These are phyloP conservation scores for Spheniscus humboldti DNA, from an alignment of 2,797 vertebrate genomes.

Conservation along the genomic window DNA sequence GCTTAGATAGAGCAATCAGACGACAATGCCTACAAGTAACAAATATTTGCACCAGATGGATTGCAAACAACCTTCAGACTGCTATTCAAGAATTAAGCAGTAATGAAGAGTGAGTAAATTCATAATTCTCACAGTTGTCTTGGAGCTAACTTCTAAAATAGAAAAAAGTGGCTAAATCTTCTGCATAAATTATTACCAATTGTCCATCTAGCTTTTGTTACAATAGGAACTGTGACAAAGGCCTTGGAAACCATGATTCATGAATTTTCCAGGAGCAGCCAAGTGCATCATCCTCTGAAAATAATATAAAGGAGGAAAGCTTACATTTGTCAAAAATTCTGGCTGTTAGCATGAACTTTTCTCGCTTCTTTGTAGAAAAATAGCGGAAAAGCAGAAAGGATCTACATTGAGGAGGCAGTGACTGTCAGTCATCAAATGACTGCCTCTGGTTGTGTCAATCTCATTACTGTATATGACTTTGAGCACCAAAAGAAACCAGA, in stretches of 20 bases:
- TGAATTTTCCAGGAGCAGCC: slow-evolving; percentile 47
- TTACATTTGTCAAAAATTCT: slow-evolving; percentile 5
- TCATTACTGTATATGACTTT: background rate
- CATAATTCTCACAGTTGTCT: background rate
- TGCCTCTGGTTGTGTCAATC: background rate
- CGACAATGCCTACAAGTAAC: background rate
- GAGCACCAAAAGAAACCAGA: background rate
- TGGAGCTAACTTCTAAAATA: background rate
- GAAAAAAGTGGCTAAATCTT: background rate
- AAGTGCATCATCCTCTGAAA: slow-evolving; percentile 51
- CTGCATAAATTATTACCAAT: slow-evolving; percentile 8
- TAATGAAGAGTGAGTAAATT: background rate
- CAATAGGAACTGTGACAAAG: slow-evolving; percentile 31
- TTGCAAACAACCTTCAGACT: background rate
- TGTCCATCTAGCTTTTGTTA: slow-evolving; percentile 19
- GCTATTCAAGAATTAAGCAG: background rate
- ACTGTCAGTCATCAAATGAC: background rate
- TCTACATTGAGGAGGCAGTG: background rate
- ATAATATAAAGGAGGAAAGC: slow-evolving; percentile 26
- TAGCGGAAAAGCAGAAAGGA: slow-evolving; percentile 2
- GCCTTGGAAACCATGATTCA: slow-evolving; percentile 36
- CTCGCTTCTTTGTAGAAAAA: background rate
- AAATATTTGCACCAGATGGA: background rate
- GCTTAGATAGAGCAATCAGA: background rate
- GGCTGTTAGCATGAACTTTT: background rate